Percentiles rank a stretch among this genome's conserved stretches.
Conservation (phyloP, 2,797 vertebrate genomes). For the Amazonetta brasiliensis region DNA sequence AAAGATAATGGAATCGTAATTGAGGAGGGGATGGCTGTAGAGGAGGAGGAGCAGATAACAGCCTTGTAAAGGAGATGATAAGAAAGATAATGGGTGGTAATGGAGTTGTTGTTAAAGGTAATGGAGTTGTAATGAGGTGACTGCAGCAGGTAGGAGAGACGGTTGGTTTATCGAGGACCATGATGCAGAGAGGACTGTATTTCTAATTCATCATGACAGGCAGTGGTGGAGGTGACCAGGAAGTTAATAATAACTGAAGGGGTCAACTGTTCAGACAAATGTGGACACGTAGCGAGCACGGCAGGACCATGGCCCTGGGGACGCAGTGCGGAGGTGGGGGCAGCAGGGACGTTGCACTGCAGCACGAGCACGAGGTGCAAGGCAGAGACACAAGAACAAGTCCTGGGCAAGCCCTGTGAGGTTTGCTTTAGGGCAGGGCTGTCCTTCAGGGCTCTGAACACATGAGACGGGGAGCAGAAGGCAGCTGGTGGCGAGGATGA, state of each 20-base stretch:
- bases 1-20: constrained; percentile 81
- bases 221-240: constrained; percentile 36
- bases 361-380: fast-evolving
- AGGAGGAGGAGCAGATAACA: constrained; percentile 76
- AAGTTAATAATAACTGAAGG: constrained; percentile 37
- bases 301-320: neutral
- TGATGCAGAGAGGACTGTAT: constrained; percentile 31
- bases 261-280: constrained; percentile 52
- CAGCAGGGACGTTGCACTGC: neutral
- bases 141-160: constrained; percentile 30
- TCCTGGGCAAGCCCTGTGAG: neutral
- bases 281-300: neutral
- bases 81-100: constrained; percentile 76
- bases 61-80: constrained; percentile 64
- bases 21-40: constrained; percentile 75
- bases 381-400: neutral
- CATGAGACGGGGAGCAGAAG: neutral
- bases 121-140: constrained; percentile 79
- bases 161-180: constrained; percentile 52
- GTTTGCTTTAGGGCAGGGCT: neutral
- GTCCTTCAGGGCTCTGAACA: neutral
- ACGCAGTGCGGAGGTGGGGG: neutral
- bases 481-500: neutral
- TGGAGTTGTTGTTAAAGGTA: constrained; percentile 74
- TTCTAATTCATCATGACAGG: constrained; percentile 24